A percentile compares a stretch with the other conserved stretches of the same genome.
phyloP scores from a whole-genome alignment of 2,113 vertebrate genomes.

The Dryoscopus gambensis region DNA sequence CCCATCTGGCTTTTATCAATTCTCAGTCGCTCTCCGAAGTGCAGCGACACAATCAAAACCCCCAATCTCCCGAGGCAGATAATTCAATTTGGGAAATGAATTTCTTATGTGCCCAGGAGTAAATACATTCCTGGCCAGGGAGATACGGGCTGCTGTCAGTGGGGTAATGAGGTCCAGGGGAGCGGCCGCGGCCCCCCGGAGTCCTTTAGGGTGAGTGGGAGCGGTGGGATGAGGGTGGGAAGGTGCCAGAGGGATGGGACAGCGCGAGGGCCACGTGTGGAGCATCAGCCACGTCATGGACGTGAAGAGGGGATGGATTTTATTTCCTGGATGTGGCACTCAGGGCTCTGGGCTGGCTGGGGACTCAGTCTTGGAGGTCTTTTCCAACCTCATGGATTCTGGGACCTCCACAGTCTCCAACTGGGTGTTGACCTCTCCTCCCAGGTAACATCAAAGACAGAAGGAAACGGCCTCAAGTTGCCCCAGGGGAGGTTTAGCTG shows the following conservation, averaged over 20 bases:
- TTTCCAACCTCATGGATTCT: background rate
- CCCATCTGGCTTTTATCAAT: slow-evolving; percentile 79
- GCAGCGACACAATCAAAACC: slow-evolving; percentile 75
- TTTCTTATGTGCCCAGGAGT: slow-evolving; percentile 75
- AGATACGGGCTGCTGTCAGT: slow-evolving; percentile 68
- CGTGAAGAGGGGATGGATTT: accelerated
- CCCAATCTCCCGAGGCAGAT: slow-evolving; percentile 72
- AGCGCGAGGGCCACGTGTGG: background rate
- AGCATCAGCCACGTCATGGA: accelerated
- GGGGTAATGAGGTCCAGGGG: slow-evolving; percentile 69
- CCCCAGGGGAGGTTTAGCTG: background rate
- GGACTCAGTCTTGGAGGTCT: background rate
- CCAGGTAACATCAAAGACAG: background rate
- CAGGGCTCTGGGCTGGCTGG: background rate
- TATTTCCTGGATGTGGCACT: background rate
- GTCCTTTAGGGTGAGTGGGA: background rate
- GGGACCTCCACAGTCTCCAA: background rate
- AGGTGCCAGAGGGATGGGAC: background rate
- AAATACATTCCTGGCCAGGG: slow-evolving; percentile 71
- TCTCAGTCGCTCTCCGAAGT: slow-evolving; percentile 68
- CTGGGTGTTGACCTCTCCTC: background rate
- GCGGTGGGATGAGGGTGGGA: background rate
- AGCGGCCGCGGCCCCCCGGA: background rate
- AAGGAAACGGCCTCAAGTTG: background rate
- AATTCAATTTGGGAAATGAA: slow-evolving; percentile 82